Percentiles rank a stretch among this genome's conserved stretches.
Conservation (phyloP, 2,797 vertebrate genomes). For the Leptoclinus maculatus region DNA sequence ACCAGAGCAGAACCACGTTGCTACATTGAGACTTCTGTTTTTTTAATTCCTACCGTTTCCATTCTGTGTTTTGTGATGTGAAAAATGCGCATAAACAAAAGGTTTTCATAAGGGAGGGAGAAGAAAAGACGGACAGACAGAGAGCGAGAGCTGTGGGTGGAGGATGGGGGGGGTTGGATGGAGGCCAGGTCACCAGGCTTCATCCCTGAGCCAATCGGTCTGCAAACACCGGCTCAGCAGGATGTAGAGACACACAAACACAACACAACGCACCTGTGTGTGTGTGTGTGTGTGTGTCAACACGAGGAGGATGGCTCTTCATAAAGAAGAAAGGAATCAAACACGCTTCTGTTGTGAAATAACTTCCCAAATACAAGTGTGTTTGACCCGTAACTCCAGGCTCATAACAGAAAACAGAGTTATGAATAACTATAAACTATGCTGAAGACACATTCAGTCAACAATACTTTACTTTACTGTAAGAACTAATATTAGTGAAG, state of each 20-base stretch:
- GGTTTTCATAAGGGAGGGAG: background rate
- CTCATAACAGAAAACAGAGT: background rate
- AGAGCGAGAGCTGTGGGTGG: conserved; percentile 23
- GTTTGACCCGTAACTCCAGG: conserved; percentile 12
- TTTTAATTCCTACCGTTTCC: background rate
- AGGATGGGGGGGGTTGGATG: conserved; percentile 61
- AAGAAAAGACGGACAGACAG: background rate
- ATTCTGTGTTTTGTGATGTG: conserved; percentile 10
- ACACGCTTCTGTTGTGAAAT: conserved; percentile 12
- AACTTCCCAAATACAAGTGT: conserved; percentile 2
- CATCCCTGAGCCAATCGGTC: conserved; percentile 68
- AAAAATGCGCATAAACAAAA: conserved; percentile 55
- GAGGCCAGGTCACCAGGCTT: conserved; percentile 75
- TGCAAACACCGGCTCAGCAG: conserved; percentile 76
- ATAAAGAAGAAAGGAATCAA: conserved; percentile 24
- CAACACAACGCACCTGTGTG: conserved; percentile 46
- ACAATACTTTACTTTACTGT: background rate
- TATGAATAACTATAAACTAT: background rate
- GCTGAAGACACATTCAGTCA: background rate
- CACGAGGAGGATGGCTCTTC: conserved; percentile 31
- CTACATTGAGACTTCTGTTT: conserved; percentile 5
- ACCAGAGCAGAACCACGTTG: background rate
- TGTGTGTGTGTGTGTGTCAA: conserved; percentile 18
- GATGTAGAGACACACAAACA: conserved; percentile 56
- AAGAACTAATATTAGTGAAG: no score